phyloP scores from a whole-genome alignment of 2,113 vertebrate species.

The Oncorhynchus keta region DNA sequence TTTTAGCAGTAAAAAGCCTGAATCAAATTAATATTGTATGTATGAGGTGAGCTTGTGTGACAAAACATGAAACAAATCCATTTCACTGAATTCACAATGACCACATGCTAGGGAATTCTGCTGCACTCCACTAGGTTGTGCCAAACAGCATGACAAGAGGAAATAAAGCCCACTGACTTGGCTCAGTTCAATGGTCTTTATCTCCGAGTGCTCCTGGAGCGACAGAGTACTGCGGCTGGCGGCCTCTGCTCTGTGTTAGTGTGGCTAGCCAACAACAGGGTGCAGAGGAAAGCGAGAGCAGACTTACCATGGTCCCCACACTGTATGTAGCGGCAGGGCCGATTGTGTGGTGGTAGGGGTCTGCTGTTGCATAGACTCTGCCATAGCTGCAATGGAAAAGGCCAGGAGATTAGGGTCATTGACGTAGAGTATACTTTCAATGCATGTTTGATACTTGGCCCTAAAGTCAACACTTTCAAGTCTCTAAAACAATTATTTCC shows the following conservation, averaged over 20 bases:
- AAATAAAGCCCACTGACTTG: slow-evolving; percentile 50
- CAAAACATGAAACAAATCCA: slow-evolving; percentile 20
- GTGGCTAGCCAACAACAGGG: not conserved
- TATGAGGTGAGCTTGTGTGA: slow-evolving; percentile 40
- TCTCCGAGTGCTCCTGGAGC: slow-evolving; percentile 28
- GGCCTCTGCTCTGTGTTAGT: not conserved
- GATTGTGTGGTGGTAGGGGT: slow-evolving; percentile 91
- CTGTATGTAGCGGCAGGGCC: slow-evolving; percentile 90
- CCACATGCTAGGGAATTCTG: slow-evolving; percentile 43
- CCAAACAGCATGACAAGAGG: slow-evolving; percentile 43
- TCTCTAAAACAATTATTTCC: not conserved
- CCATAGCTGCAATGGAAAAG: slow-evolving; percentile 79
- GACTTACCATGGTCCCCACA: slow-evolving; percentile 95
- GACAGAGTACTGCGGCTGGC: not conserved
- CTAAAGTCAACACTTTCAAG: not conserved
- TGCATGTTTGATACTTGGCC: not conserved
- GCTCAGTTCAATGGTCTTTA: slow-evolving; percentile 47
- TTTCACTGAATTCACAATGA: slow-evolving; percentile 40
- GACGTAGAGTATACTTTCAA: not conserved
- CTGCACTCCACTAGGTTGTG: slow-evolving; percentile 50
- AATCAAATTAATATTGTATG: slow-evolving; percentile 36
- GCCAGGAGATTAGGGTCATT: not conserved
- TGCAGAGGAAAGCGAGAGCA: not conserved
- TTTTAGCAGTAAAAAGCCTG: slow-evolving; percentile 22
- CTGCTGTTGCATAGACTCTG: slow-evolving; percentile 91